Evolutionary conservation across 2,113 vertebrate species (phyloP).

Genomic region (Rhinoderma darwinii): DNA sequence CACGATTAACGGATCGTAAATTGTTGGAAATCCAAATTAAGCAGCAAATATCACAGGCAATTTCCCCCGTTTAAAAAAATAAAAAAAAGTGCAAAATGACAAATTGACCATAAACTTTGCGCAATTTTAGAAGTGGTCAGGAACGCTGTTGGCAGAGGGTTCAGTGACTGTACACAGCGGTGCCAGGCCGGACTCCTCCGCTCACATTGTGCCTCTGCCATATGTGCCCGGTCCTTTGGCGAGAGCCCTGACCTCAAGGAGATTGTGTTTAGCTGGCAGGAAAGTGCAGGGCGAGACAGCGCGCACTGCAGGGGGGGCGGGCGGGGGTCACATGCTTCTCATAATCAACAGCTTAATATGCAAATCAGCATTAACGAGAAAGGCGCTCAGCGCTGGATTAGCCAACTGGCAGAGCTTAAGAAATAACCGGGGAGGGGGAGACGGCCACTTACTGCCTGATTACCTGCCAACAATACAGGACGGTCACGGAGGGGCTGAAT

Average conservation of each 20-base stretch:
- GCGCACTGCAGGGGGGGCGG: neutral
- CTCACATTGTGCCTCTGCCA: too few relatives aligned
- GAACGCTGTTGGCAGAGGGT: neutral
- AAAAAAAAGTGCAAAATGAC: neutral
- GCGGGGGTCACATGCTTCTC: neutral
- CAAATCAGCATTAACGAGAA: slow-evolving; percentile 42
- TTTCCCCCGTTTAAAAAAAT: too few relatives aligned
- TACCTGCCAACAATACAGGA: neutral
- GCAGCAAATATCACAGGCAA: too few relatives aligned
- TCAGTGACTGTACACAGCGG: neutral
- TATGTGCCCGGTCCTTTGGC: too few relatives aligned
- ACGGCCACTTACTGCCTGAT: neutral
- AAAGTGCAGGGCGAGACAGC: slow-evolving; percentile 7
- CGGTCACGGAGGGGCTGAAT: neutral
- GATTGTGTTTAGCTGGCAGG: slow-evolving; percentile 8
- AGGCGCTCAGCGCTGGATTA: slow-evolving; percentile 30
- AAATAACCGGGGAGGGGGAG: neutral
- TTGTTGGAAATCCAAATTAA: too few relatives aligned
- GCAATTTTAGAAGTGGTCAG: neutral
- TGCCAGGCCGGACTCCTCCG: neutral
- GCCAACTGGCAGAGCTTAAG: slow-evolving; percentile 9
- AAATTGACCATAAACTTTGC: neutral
- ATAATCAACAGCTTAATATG: slow-evolving; percentile 40
- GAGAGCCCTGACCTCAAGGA: neutral
- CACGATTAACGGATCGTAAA: too few relatives aligned